These are phyloP conservation scores for Notarius lentiginosus DNA, from an alignment of 2,113 vertebrate genomes.

Conservation along the genomic window DNA sequence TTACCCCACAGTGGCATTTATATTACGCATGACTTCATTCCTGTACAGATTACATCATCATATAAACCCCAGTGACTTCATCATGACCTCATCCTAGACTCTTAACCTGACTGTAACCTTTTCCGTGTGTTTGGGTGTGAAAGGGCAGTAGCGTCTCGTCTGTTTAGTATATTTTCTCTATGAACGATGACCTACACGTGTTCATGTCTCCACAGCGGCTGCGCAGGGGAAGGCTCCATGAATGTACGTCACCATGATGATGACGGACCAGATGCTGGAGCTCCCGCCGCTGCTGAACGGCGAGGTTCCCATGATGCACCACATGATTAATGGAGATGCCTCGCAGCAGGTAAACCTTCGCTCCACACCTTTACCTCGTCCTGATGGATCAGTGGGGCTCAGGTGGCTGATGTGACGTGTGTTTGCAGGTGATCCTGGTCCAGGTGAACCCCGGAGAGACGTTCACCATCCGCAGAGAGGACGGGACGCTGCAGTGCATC, in stretches of 20 bases:
- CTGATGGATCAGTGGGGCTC: not conserved
- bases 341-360: constrained; percentile 78
- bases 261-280: constrained; percentile 89
- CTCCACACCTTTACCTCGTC: not conserved
- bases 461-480: constrained; percentile 86
- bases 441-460: constrained; percentile 91
- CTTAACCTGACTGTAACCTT: constrained; percentile 20
- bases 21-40: constrained; percentile 49
- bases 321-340: constrained; percentile 80
- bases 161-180: not conserved
- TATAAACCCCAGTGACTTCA: constrained; percentile 51
- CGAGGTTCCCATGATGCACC: constrained; percentile 85
- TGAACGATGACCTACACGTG: not conserved
- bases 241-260: constrained; percentile 93
- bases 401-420: not conserved
- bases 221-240: constrained; percentile 81
- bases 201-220: constrained; percentile 66
- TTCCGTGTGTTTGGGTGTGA: not conserved
- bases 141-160: not conserved
- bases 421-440: constrained; percentile 82
- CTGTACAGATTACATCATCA: constrained; percentile 48
- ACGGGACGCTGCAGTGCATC: constrained; percentile 88
- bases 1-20: constrained; percentile 41
- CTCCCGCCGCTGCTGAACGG: constrained; percentile 81
- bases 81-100: constrained; percentile 33